Conservation (phyloP, 2,797 vertebrate species). For the Cyclopterus lumpus region DNA sequence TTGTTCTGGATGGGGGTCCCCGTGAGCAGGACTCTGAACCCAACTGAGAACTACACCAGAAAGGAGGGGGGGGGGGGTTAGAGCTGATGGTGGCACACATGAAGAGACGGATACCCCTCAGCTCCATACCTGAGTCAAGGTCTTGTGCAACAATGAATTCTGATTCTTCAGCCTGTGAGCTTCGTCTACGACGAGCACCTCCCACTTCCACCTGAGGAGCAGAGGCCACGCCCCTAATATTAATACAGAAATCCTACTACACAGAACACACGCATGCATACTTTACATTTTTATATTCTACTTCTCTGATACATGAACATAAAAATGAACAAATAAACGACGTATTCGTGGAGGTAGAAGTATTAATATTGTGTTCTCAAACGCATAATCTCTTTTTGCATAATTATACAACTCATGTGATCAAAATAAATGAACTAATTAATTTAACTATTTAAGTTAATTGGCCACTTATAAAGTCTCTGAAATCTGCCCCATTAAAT, state of each 20-base stretch:
- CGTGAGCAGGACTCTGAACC: conserved; percentile 90
- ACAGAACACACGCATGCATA: no score
- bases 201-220: conserved; percentile 82
- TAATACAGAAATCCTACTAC: neutral
- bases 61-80: neutral
- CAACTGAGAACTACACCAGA: conserved; percentile 85
- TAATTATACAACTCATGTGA: no score
- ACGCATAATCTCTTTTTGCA: no score
- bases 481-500: no score
- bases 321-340: no score
- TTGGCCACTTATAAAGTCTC: no score
- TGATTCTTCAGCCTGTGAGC: conserved; percentile 95
- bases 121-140: conserved; percentile 86
- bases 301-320: no score
- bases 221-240: neutral
- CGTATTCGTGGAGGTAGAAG: no score
- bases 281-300: no score
- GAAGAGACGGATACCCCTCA: neutral
- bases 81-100: neutral
- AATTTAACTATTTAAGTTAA: no score
- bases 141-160: conserved; percentile 87
- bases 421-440: no score
- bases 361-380: no score
- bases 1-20: conserved; percentile 96
- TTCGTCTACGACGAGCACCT: conserved; percentile 91